phyloP scores from a whole-genome alignment of 2,797 vertebrate genomes.

The Rhyacichthys aspro region DNA sequence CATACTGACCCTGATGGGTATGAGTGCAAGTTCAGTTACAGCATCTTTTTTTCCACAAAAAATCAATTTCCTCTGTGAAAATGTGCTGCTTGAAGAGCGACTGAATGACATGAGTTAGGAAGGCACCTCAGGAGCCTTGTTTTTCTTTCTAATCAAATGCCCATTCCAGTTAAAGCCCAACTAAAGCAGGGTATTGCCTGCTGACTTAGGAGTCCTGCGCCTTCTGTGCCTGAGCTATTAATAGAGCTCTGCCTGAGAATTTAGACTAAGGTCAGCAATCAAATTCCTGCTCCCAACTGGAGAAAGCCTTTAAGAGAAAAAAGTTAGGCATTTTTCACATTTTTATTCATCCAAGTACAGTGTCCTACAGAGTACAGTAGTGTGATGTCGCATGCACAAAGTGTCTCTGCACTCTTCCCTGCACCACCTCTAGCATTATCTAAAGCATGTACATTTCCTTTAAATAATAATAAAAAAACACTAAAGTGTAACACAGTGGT shows the following conservation, averaged over 20 bases:
- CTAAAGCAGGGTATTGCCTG: constrained; percentile 53
- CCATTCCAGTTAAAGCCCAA: constrained; percentile 48
- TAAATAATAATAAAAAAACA: too few species aligned
- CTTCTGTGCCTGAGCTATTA: constrained; percentile 75
- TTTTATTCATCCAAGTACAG: constrained; percentile 52
- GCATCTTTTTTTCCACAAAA: too few species aligned
- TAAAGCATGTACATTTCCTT: too few species aligned
- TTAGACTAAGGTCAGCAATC: constrained; percentile 77
- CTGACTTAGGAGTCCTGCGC: constrained; percentile 72
- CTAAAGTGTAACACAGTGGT: constrained; percentile 1
- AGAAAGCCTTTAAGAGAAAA: constrained; percentile 55
- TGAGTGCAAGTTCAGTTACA: too few species aligned
- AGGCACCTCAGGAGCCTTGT: constrained; percentile 21
- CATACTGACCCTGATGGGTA: too few species aligned
- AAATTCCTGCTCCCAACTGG: constrained; percentile 71
- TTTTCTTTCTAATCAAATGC: constrained; percentile 64
- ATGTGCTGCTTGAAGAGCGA: constrained; percentile 13
- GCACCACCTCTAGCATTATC: too few species aligned
- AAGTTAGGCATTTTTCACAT: constrained; percentile 66
- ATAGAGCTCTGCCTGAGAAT: constrained; percentile 83
- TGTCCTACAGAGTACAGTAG: constrained; percentile 14
- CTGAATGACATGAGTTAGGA: constrained; percentile 20
- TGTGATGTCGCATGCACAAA: too few species aligned
- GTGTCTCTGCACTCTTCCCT: not conserved
- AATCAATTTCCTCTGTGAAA: too few species aligned